Evolutionary conservation across 2,113 vertebrate genomes (phyloP).

Genomic region (Pseudonaja textilis): DNA sequence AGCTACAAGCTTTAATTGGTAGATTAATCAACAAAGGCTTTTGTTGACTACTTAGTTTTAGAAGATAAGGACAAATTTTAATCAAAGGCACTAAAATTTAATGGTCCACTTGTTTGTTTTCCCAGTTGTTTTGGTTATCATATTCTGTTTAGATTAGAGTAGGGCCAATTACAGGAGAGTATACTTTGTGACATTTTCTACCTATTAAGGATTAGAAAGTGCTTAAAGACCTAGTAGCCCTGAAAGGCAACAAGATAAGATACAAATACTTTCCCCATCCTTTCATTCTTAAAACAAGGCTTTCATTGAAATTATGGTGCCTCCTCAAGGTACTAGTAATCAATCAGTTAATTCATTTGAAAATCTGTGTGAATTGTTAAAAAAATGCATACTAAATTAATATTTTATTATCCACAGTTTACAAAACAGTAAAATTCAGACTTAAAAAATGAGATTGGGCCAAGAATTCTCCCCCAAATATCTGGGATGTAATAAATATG

Average conservation of each 20-base stretch:
- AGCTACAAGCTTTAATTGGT: constrained; percentile 3
- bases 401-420: not conserved
- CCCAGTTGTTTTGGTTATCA: not conserved
- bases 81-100: not conserved
- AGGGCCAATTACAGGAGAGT: not conserved
- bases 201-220: not conserved
- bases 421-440: not conserved
- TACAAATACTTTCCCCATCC: not conserved
- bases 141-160: not conserved
- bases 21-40: constrained; percentile 13
- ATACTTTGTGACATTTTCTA: not conserved
- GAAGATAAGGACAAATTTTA: not conserved
- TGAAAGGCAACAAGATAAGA: not conserved
- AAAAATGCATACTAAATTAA: not conserved
- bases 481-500: not conserved
- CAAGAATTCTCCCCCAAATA: not conserved
- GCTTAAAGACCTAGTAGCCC: not conserved
- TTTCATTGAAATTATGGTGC: not conserved
- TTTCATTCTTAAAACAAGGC: not conserved
- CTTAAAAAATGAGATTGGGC: not conserved
- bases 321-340: not conserved
- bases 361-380: not conserved
- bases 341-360: not conserved
- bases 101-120: not conserved
- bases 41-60: constrained; percentile 10